phyloP scores from a whole-genome alignment of 2,888 invertebrate species.

The Drosophila sordidapex region DNA sequence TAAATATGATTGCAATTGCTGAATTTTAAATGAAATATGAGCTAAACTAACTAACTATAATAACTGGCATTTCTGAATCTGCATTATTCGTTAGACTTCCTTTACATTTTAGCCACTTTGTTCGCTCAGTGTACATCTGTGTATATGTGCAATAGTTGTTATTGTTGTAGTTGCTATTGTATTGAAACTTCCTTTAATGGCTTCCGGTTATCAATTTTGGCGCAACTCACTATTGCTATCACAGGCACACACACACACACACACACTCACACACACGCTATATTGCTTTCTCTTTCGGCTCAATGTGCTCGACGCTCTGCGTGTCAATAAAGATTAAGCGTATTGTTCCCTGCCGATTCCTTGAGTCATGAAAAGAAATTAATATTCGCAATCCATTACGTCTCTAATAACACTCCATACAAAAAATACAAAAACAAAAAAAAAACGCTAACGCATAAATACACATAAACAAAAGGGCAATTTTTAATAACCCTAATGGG shows the following conservation, averaged over 20 bases:
- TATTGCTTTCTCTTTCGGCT: conserved; percentile 12
- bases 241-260: not conserved
- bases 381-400: conserved; percentile 79
- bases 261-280: not conserved
- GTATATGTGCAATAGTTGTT: conserved; percentile 23
- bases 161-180: conserved; percentile 51
- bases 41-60: too few relatives aligned
- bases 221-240: conserved; percentile 45
- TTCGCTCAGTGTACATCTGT: conserved; percentile 25
- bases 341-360: conserved; percentile 73
- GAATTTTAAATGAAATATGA: not conserved
- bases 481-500: conserved; percentile 76
- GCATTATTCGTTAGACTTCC: not conserved
- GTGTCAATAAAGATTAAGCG: conserved; percentile 77
- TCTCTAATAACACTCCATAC: conserved; percentile 61
- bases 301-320: conserved; percentile 54
- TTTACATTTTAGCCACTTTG: too few relatives aligned
- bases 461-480: conserved; percentile 40
- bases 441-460: conserved; percentile 7
- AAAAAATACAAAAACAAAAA: conserved; percentile 20
- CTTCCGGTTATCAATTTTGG: conserved; percentile 81
- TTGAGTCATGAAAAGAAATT: conserved; percentile 78
- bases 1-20: not conserved
- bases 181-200: conserved; percentile 79
- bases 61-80: not conserved